Conservation (phyloP, 1,140 invertebrate species). For the Venturia canescens region DNA sequence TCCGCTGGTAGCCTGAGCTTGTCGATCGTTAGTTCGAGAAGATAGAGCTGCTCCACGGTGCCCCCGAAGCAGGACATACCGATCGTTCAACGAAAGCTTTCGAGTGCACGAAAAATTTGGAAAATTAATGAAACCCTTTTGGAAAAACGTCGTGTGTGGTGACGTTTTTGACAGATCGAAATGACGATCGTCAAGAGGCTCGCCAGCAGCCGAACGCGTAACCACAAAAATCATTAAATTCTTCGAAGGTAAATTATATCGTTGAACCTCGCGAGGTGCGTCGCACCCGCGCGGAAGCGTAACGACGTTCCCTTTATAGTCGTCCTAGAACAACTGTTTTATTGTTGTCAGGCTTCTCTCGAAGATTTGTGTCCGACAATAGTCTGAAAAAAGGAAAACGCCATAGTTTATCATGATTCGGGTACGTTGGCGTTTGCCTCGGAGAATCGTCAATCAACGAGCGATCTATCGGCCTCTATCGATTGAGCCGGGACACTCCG, state of each 20-base stretch:
- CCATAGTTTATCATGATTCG: background rate
- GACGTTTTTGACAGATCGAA: constrained; percentile 6
- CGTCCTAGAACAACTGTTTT: background rate
- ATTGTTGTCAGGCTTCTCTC: background rate
- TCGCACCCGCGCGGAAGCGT: background rate
- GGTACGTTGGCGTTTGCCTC: background rate
- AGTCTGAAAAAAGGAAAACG: constrained; percentile 11
- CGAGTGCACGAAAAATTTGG: background rate
- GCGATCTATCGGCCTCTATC: constrained; percentile 23
- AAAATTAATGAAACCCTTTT: background rate
- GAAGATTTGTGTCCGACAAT: background rate
- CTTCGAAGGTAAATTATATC: background rate
- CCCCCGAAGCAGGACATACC: constrained; percentile 71
- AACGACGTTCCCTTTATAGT: background rate
- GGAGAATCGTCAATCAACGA: constrained; percentile 40
- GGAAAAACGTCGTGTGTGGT: background rate
- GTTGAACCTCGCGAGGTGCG: background rate
- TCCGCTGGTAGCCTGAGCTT: constrained; percentile 63
- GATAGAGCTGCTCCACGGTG: constrained; percentile 67
- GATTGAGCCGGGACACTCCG: background rate
- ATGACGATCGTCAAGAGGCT: constrained; percentile 21
- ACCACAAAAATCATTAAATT: background rate
- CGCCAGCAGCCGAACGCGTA: constrained; percentile 9
- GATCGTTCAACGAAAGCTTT: background rate
- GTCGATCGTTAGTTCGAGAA: constrained; percentile 67